phyloP scores from a whole-genome alignment of 1,140 invertebrate genomes.

The Panagrolaimus sp. region DNA sequence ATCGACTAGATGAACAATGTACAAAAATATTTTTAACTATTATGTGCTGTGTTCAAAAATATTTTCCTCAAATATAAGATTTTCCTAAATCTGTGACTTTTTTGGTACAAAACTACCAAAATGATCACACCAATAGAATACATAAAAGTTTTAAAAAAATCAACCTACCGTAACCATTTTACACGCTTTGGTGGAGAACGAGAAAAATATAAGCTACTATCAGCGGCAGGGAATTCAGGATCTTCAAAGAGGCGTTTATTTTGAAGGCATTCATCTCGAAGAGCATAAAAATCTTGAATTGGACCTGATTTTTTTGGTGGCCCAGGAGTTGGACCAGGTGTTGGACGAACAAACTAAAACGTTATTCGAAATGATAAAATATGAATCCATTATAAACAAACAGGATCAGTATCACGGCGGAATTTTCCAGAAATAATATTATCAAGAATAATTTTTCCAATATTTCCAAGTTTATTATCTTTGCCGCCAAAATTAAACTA shows the following conservation, averaged over 20 bases:
- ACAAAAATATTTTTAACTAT: too few relatives aligned
- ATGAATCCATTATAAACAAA: conserved; percentile 31
- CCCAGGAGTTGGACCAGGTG: conserved; percentile 41
- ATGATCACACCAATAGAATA: too few relatives aligned
- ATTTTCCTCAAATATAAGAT: too few relatives aligned
- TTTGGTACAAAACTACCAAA: too few relatives aligned
- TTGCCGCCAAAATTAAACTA: conserved; percentile 55
- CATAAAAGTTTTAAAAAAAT: too few relatives aligned
- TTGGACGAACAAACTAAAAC: conserved; percentile 48
- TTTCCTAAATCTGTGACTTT: too few relatives aligned
- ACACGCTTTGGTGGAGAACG: conserved; percentile 62
- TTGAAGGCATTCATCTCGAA: conserved; percentile 52
- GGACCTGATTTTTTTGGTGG: conserved; percentile 40
- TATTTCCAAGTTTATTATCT: conserved; percentile 55
- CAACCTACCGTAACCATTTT: conserved; percentile 63
- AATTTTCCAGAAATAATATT: conserved; percentile 59
- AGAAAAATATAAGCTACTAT: conserved; percentile 62
- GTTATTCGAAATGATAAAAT: too few relatives aligned
- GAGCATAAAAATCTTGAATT: conserved; percentile 57
- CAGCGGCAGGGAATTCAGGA: conserved; percentile 63
- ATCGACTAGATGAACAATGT: too few relatives aligned
- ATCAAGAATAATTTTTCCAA: conserved; percentile 58
- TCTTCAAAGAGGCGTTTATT: conserved; percentile 63
- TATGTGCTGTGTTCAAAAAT: too few relatives aligned
- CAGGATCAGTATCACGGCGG: conserved; percentile 41